These are phyloP conservation scores for Limnephilus auricula DNA, from an alignment of 2,888 invertebrate genomes.

Conservation along the genomic window DNA sequence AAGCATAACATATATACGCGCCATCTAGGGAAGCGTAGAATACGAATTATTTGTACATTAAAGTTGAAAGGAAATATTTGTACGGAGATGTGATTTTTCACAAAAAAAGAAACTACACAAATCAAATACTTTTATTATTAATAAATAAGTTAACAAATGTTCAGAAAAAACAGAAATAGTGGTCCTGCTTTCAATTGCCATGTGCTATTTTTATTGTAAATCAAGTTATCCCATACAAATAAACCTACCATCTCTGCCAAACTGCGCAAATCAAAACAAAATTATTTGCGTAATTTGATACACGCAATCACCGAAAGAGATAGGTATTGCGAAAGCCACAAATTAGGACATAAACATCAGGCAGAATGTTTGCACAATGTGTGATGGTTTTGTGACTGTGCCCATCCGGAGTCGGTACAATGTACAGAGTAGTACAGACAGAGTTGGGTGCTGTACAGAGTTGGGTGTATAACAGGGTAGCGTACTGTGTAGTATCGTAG, in stretches of 20 bases:
- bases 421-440: background rate
- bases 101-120: too few relatives aligned
- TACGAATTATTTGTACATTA: too few relatives aligned
- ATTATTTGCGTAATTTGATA: background rate
- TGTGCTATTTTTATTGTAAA: background rate
- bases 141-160: too few relatives aligned
- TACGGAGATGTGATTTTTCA: too few relatives aligned
- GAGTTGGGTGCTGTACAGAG: background rate
- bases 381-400: conserved; percentile 2
- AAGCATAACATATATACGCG: too few relatives aligned
- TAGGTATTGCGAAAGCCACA: background rate
- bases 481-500: too few relatives aligned
- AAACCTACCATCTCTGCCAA: background rate
- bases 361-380: conserved; percentile 37
- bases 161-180: too few relatives aligned
- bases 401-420: background rate
- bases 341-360: conserved; percentile 8
- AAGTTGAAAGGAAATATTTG: too few relatives aligned
- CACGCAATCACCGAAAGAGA: background rate
- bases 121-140: too few relatives aligned
- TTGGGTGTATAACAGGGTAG: too few relatives aligned
- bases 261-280: background rate
- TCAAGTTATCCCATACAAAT: background rate
- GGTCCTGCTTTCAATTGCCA: too few relatives aligned
- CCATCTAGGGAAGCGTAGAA: too few relatives aligned